phyloP scores from a whole-genome alignment of 2,113 vertebrate genomes.

The Parotia lawesii region DNA sequence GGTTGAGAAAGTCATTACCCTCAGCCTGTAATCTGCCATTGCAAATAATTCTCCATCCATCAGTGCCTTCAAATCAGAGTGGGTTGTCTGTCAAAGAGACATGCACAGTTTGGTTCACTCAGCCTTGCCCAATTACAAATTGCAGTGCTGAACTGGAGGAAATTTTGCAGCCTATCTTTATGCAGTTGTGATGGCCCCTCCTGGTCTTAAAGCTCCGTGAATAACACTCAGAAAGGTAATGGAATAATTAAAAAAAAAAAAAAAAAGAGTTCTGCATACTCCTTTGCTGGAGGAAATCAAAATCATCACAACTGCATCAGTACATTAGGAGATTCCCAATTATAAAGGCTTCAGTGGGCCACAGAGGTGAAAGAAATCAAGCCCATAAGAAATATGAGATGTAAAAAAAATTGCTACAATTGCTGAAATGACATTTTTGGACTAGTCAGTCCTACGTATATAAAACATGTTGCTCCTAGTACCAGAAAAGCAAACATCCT shows the following conservation, averaged over 20 bases:
- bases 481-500: constrained; percentile 7
- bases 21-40: background rate
- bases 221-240: background rate
- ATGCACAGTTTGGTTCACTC: background rate
- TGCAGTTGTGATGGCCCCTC: background rate
- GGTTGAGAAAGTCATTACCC: background rate
- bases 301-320: background rate
- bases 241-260: background rate
- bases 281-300: background rate
- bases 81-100: background rate
- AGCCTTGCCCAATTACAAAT: background rate
- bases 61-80: background rate
- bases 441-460: rapidly evolving
- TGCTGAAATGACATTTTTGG: background rate
- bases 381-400: background rate
- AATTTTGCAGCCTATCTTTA: background rate
- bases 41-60: background rate
- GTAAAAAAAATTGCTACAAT: background rate
- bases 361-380: background rate
- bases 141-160: background rate
- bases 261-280: background rate
- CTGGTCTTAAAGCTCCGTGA: background rate
- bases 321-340: background rate
- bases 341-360: background rate
- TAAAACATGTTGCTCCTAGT: background rate